phyloP scores from a whole-genome alignment of 2,797 vertebrate genomes.

The Parambassis ranga region DNA sequence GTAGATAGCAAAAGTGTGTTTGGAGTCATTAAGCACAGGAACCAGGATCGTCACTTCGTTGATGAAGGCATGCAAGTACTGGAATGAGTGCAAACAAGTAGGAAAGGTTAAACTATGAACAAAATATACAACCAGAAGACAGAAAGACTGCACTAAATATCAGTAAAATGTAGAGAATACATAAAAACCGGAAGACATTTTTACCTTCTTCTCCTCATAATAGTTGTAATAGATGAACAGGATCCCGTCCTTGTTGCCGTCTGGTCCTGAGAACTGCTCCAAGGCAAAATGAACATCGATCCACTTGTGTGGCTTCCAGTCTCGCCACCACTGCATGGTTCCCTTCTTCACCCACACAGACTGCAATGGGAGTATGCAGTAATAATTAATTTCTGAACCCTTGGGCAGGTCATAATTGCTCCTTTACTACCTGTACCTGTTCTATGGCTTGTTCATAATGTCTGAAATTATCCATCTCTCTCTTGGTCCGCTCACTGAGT shows the following conservation, averaged over 20 bases:
- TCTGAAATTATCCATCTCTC: slow-evolving; percentile 92
- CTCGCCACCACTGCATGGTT: slow-evolving; percentile 94
- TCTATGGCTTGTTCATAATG: slow-evolving; percentile 96
- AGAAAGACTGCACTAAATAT: neutral
- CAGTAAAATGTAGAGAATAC: neutral
- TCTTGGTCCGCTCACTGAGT: slow-evolving; percentile 89
- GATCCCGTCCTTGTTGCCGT: slow-evolving; percentile 92
- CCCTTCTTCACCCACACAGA: slow-evolving; percentile 98
- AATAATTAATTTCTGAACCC: too few species aligned
- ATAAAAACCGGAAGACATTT: neutral
- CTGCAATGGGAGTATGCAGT: slow-evolving; percentile 68
- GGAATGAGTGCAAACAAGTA: neutral
- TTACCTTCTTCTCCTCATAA: slow-evolving; percentile 94
- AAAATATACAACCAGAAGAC: neutral
- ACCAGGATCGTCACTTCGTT: slow-evolving; percentile 96
- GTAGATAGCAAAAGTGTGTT: slow-evolving; percentile 94
- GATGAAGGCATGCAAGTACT: slow-evolving; percentile 96
- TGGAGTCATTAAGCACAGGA: slow-evolving; percentile 89
- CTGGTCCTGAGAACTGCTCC: slow-evolving; percentile 92
- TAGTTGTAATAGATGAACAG: slow-evolving; percentile 95
- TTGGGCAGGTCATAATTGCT: neutral
- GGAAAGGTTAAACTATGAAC: neutral
- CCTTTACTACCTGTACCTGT: slow-evolving; percentile 78
- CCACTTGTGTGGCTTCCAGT: slow-evolving; percentile 97
- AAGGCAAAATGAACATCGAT: slow-evolving; percentile 91